These are phyloP conservation scores for Lordiphosa stackelbergi DNA, from an alignment of 1,140 invertebrate species.

Conservation along the genomic window DNA sequence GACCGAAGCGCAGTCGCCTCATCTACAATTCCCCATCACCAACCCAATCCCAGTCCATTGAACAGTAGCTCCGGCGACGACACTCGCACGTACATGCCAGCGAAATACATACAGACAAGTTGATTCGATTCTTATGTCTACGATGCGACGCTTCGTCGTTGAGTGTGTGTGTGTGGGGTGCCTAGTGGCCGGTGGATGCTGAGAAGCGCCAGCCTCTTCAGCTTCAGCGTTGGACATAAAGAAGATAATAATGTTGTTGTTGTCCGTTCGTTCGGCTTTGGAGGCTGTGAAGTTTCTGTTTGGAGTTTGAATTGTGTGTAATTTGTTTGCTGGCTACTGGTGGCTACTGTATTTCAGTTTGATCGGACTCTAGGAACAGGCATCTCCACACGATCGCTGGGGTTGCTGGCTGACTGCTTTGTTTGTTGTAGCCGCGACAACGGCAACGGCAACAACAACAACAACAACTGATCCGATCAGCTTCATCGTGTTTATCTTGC, in stretches of 20 bases:
- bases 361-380: constrained; percentile 18
- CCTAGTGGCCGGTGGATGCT: constrained; percentile 34
- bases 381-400: constrained; percentile 54
- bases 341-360: constrained; percentile 66
- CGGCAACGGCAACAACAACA: constrained; percentile 20
- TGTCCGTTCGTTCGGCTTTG: constrained; percentile 26
- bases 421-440: constrained; percentile 69
- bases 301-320: constrained; percentile 73
- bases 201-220: constrained; percentile 57
- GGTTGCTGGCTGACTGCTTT: constrained; percentile 15
- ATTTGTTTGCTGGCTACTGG: constrained; percentile 72
- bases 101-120: constrained; percentile 3
- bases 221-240: constrained; percentile 55
- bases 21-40: constrained; percentile 28
- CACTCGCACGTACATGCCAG: constrained; percentile 33
- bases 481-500: constrained; percentile 64
- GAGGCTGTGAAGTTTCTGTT: constrained; percentile 69
- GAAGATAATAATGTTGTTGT: constrained; percentile 73
- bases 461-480: constrained; percentile 53
- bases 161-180: constrained; percentile 42
- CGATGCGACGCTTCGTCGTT: constrained; percentile 15
- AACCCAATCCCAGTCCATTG: constrained; percentile 41
- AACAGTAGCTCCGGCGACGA: constrained; percentile 60
- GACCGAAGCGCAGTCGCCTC: constrained; percentile 24
- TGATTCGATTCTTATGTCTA: constrained; percentile 49